A percentile compares a stretch with the other conserved stretches of the same genome.
phyloP scores from a whole-genome alignment of 2,797 vertebrate species.

The Spinibarbus caldwelli region DNA sequence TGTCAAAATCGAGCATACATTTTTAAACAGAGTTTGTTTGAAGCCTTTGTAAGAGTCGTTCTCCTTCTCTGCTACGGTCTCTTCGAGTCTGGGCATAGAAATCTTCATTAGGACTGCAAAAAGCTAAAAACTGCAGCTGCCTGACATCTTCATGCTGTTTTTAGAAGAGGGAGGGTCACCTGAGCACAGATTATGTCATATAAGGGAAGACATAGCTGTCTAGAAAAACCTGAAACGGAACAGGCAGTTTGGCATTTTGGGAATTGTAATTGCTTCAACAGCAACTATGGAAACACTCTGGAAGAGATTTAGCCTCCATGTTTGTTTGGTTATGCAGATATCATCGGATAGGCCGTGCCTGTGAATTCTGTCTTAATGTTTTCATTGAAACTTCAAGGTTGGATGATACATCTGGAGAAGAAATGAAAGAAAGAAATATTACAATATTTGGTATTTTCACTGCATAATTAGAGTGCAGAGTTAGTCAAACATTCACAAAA shows the following conservation, averaged over 20 bases:
- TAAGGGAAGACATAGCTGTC: conserved; percentile 24
- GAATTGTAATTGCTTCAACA: conserved; percentile 11
- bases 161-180: conserved; percentile 33
- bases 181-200: conserved; percentile 32
- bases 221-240: not conserved
- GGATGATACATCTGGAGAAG: conserved; percentile 29
- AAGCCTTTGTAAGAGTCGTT: conserved; percentile 24
- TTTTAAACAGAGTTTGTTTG: conserved; percentile 63
- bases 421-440: conserved; percentile 4
- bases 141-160: conserved; percentile 28
- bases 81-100: conserved; percentile 53
- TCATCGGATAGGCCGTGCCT: conserved; percentile 10
- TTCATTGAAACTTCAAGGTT: conserved; percentile 24
- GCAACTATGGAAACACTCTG: conserved; percentile 6
- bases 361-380: not conserved
- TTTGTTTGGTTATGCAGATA: not conserved
- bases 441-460: not conserved
- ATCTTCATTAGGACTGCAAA: conserved; percentile 78
- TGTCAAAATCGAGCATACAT: conserved; percentile 74
- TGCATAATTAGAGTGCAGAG: not conserved
- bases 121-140: conserved; percentile 83
- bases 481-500: not conserved
- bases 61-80: conserved; percentile 53
- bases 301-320: conserved; percentile 13
- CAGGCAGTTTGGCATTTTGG: conserved; percentile 37